Evolutionary conservation across 2,797 vertebrate genomes (phyloP), one percentile per base, ranked within the genome.

Genomic region (Dipus sagitta): DNA sequence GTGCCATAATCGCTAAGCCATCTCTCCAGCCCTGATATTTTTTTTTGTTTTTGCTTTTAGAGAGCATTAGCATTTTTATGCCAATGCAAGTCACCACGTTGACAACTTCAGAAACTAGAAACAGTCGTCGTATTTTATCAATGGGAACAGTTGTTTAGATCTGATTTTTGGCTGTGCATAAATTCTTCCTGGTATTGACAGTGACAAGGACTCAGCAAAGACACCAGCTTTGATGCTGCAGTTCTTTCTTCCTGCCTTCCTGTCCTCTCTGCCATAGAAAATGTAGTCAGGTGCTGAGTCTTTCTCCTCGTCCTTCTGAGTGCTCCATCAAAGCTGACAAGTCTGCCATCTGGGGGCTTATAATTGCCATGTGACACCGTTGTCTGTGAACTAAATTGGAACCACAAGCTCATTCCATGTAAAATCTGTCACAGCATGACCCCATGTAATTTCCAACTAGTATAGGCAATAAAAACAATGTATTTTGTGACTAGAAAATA

Each of bases 301-400:
- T 96, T 96, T 95, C 84, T 74, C 92, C 60, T 94, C 94, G 90
- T 79, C 83, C 3, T 96, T 88, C 82, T 89, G 68, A 74, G 85
- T 96, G 54, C 64, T 95, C 86, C 89, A 71, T 93, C 72, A 90
- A 80, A 96, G 95, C 64, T 96, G 88, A 93, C 95, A 95, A 95
- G 93, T 86, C 58, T 92, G 88, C 94, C 95, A 92, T 96, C 86
- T 96, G 92, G 77, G 54, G 77, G 64, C 81, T 77, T 96, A 83
- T 95, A 85, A 96, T 96, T 94, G 90, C 95, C 78, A 88, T 13
- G 5, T 93, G 93, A 81, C 92, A 92, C 94, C 88, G 96, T 96
- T 95, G 82, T 97, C 91, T 92, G 2, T 88, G 78, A 93, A 95
- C 93, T 90, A 87, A 95, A 94, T 88, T 84, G 78, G 83, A 95